These are phyloP conservation scores for Carollia perspicillata DNA, from an alignment of 2,113 vertebrate genomes.

Conservation along the genomic window DNA sequence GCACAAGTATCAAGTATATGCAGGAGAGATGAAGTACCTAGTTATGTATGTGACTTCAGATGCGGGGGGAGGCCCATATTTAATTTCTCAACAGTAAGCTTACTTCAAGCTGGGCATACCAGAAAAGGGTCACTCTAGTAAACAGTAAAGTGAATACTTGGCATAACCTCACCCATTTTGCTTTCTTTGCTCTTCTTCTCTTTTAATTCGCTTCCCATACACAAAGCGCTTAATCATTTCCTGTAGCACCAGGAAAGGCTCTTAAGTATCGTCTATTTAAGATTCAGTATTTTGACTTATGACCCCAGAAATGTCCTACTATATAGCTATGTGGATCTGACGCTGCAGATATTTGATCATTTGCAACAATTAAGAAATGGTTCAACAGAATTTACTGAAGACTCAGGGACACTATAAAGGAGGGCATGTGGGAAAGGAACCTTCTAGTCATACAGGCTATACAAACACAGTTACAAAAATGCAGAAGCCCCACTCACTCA, in stretches of 20 bases:
- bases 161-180: neutral
- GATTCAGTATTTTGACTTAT: neutral
- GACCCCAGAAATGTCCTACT: neutral
- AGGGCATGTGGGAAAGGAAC: neutral
- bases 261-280: neutral
- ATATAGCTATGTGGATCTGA: neutral
- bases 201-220: neutral
- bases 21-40: neutral
- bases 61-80: neutral
- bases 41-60: neutral
- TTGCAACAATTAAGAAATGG: neutral
- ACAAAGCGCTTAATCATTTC: neutral
- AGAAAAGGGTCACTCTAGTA: neutral
- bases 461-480: neutral
- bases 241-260: neutral
- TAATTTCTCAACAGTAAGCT: neutral
- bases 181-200: neutral
- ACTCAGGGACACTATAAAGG: neutral
- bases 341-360: neutral
- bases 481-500: neutral
- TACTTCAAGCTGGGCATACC: neutral
- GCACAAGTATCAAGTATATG: neutral
- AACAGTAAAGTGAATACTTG: neutral
- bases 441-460: neutral
- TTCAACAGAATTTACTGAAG: neutral